Base-by-base conservation (phyloP, 37 sponge, comb jelly and placozoan genomes). In the Aplysina aerophoba region DNA sequence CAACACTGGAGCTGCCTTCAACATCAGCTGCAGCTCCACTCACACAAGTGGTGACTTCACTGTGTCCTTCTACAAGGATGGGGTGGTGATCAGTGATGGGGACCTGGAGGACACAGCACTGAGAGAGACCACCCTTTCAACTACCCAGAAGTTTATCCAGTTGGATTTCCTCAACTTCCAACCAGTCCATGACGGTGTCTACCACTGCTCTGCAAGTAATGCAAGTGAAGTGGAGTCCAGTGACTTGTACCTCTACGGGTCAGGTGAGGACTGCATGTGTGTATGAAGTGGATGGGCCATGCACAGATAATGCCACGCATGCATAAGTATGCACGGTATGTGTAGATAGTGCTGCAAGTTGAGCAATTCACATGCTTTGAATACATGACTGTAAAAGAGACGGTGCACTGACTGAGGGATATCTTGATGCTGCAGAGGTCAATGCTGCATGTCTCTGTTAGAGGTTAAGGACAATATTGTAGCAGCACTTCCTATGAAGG, bases 21-120 rank as follows among this genome's bases (percentile, higher is more conserved):
- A 37, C 20, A 73, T 73, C 74, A 20, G 40, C 37, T 73, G 74
- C 37, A 31, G 6, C 37, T 37, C 30, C 31, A 22, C 12, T 12
- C 74, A 31, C 39, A 73, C 38, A 38, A 38, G 40, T 73, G 37
- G 40, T 73, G 14, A 22, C 19, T 73, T 73, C 20, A 31, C 12
- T 73, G 74, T 31, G 31, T 20, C 31, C 17, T 73, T 73, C 74
- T 73, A 38, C 74, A 73, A 14, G 21, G 74, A 73, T 28, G 30
- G n/a, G n/a, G n/a, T n/a, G n/a, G n/a, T 19, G 20, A 8, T 73
- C 40, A 33, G 20, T 73, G 39, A 73, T 73, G 74, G 39, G 20
- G 30, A 22, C 21, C 30, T 73, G 37, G 40, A 37, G 31, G 14
- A 73, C 14, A 73, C 74, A 38, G 11, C 39, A 8, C 12, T 33